Base-by-base conservation (phyloP, 2,888 invertebrate species). In the Caenorhabditis uteleia region DNA sequence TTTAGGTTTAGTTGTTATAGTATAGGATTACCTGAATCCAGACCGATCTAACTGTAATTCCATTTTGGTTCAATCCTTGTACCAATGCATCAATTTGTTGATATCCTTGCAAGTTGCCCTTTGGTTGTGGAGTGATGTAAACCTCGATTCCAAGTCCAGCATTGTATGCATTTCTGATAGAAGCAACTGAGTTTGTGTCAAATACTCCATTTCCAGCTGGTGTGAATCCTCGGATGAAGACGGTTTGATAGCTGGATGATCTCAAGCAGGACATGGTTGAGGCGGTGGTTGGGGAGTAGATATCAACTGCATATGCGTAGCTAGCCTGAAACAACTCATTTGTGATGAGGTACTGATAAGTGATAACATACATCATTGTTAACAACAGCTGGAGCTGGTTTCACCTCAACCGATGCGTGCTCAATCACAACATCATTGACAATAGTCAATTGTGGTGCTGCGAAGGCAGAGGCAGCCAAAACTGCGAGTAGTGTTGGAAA, bases 71-170 rank as follows among this genome's bases (percentile, higher is more conserved):
- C 23, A 66, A 50, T 27, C 64, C 59, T 31, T 59, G 54, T 44
- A 65, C 68, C 25, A 57, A 40, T 21, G 51, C 47, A 48, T 62
- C 62, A 10, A 70, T 39, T 47, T 70, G 70, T 34, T 62, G 58
- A 36, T 53, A 51, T 39, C 61, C 67, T 31, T 46, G 43, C 25
- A 56, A 48, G 10, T 38, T 39, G 23, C 46, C 49, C 3, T 54
- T 10, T 26, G 64, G 62, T 23, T 57, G 51, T 16, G 71, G 71
- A 38, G 71, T 71, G 58, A 74, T 67, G 65, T 69, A 74, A 10
- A 67, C 69, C 21, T 71, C 74, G 40, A 65, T 64, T 33, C 67
- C 70, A 16, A 74, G 44, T 33, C 68, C 68, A 25, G 59, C 68
- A 18, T 45, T 40, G 33, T 69, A 66, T 10, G 74, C 74, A 34